Percentiles rank a stretch among this genome's conserved stretches.
These are phyloP conservation scores for Pocota personata DNA, from an alignment of 2,888 invertebrate species.

Conservation along the genomic window DNA sequence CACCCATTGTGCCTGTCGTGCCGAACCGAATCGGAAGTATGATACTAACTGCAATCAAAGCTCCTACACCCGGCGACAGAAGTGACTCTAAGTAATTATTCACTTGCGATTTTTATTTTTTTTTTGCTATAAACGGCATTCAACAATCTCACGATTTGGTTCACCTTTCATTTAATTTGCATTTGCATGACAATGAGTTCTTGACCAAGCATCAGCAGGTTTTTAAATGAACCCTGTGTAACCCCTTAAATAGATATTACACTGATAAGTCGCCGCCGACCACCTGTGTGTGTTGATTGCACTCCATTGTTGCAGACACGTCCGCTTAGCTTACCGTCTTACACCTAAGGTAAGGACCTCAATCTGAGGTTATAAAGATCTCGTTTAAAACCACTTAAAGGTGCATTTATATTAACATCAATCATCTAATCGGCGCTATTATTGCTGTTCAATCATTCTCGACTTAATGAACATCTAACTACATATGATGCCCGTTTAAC, in stretches of 20 bases:
- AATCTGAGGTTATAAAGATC: slow-evolving; percentile 26
- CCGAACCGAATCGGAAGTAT: slow-evolving; percentile 60
- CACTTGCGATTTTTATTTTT: slow-evolving; percentile 51
- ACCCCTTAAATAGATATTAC: slow-evolving; percentile 53
- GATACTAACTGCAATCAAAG: slow-evolving; percentile 12
- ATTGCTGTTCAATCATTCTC: slow-evolving; percentile 10
- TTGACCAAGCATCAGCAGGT: slow-evolving; percentile 59
- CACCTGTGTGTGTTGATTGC: slow-evolving; percentile 28
- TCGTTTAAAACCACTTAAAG: background rate
- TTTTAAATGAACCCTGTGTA: slow-evolving; percentile 57
- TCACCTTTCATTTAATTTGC: slow-evolving; percentile 72
- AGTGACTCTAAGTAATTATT: slow-evolving; percentile 56
- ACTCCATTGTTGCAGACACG: background rate
- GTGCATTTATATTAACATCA: slow-evolving; percentile 13
- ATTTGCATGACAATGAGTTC: slow-evolving; percentile 69
- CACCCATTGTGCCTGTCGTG: slow-evolving; percentile 56
- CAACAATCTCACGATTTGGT: slow-evolving; percentile 70
- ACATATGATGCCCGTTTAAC: background rate
- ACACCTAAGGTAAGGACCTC: slow-evolving; percentile 45
- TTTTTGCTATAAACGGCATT: slow-evolving; percentile 60
- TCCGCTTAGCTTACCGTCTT: slow-evolving; percentile 5
- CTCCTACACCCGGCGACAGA: slow-evolving; percentile 26
- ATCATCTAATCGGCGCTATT: slow-evolving; percentile 5
- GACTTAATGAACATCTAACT: slow-evolving; percentile 11
- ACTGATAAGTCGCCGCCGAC: slow-evolving; percentile 47